A percentile compares a stretch with the other conserved stretches of the same genome.
phyloP scores from a whole-genome alignment of 2,888 invertebrate genomes.

The Meteorus colon region DNA sequence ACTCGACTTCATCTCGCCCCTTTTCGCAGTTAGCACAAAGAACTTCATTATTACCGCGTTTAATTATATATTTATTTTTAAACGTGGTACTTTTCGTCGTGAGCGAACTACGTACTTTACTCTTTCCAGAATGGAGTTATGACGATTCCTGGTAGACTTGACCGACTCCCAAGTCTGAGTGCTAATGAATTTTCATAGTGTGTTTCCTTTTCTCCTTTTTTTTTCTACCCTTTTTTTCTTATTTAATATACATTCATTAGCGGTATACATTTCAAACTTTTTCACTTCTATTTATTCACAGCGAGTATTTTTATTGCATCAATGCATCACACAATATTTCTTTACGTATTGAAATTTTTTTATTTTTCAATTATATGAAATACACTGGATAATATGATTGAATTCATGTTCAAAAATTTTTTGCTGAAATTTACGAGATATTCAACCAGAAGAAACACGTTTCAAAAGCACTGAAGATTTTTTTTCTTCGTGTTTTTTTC shows the following conservation, averaged over 20 bases:
- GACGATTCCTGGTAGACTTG: slow-evolving; percentile 68
- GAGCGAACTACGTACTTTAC: slow-evolving; percentile 51
- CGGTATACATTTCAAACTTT: slow-evolving; percentile 58
- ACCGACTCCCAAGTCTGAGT: slow-evolving; percentile 58
- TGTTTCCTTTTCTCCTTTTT: slow-evolving; percentile 46
- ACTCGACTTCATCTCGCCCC: slow-evolving; percentile 40
- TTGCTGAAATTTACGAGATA: slow-evolving; percentile 10
- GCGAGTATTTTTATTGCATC: not conserved
- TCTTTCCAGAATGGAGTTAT: slow-evolving; percentile 66
- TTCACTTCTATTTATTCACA: not conserved
- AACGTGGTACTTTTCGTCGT: slow-evolving; percentile 44
- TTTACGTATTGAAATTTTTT: not conserved
- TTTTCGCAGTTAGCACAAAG: slow-evolving; percentile 59
- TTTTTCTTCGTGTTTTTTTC: not conserved
- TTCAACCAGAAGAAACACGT: slow-evolving; percentile 18
- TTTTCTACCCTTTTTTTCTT: slow-evolving; percentile 48
- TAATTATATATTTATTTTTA: slow-evolving; percentile 71
- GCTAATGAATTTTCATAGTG: slow-evolving; percentile 70
- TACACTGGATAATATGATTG: slow-evolving; percentile 1
- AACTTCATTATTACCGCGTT: slow-evolving; percentile 69
- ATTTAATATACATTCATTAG: slow-evolving; percentile 68
- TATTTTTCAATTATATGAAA: not conserved
- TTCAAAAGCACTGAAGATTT: slow-evolving; percentile 33
- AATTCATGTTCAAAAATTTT: slow-evolving; percentile 18
- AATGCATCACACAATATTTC: not conserved